Evolutionary conservation across 2,888 invertebrate species (phyloP), one percentile per base, ranked within the genome.

Genomic region (Pandemis corylana): DNA sequence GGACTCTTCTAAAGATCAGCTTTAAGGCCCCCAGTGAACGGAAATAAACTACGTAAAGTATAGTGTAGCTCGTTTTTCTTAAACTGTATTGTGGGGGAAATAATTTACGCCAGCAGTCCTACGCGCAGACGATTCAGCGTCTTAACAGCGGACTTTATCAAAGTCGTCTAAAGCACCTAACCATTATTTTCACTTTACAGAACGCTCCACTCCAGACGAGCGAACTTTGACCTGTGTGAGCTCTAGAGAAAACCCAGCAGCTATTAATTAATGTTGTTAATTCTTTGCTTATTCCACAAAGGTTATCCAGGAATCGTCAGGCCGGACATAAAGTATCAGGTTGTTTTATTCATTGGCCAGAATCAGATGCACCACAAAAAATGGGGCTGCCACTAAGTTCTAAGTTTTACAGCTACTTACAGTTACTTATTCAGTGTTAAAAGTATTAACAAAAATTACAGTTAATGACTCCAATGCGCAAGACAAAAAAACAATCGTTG

Each of bases 141-240:
- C 64, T 56, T 53, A 71, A 71, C 64, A 51, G 71, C 13, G 42
- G 56, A 59, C 53, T 74, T 69, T 74, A 69, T 69, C 69, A 74
- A 73, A 68, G 69, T 74, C 69, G 68, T 49, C 65, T 69, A 69
- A 69, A 74, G 65, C 69, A 74, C 69, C 74, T 51, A 28, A 51
- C 74, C 69, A 74, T 74, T 69, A 74, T 74, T 74, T 74, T 69
- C 74, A 74, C 69, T 74, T 74, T 66, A 53, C 49, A 66, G 53
- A 41, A 67, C 65, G 46, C 49, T 65, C 65, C 46, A 15, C 61
- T 59, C 42, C 59, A 68, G 68, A 68, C 66, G 49, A 59, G 46
- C 15, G 73, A 73, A 74, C 74, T 74, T 74, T 74, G 65, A 74
- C 68, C 73, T n/a, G 66, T 10, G 59, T 28, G 59, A 59, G 36